Evolutionary conservation across 2,888 invertebrate species (phyloP).

Genomic region (Mesorhabditis belari): DNA sequence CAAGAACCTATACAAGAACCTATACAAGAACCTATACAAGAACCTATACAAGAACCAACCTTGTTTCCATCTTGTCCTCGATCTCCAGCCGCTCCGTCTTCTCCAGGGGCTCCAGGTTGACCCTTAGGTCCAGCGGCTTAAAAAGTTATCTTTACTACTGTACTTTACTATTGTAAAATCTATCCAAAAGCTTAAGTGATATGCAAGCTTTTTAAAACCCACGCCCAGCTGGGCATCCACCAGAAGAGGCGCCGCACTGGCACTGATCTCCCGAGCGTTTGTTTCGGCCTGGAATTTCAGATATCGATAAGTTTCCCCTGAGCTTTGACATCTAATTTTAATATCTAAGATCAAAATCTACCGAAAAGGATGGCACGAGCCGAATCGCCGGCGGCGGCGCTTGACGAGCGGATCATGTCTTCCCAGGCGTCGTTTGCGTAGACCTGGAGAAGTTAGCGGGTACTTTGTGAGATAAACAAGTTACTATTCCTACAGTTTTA

Average conservation of each 20-base stretch:
- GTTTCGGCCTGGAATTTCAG: too few species aligned
- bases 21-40: too few species aligned
- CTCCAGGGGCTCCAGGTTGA: background rate
- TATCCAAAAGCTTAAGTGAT: too few species aligned
- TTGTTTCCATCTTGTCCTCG: background rate
- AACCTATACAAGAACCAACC: too few species aligned
- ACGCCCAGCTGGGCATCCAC: constrained; percentile 27
- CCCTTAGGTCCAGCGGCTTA: background rate
- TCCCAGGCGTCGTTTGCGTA: background rate
- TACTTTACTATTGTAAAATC: too few species aligned
- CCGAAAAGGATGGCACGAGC: background rate
- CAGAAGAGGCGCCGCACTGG: constrained; percentile 24
- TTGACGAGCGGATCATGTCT: background rate
- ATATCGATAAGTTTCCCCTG: too few species aligned
- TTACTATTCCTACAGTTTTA: background rate
- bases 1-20: too few species aligned
- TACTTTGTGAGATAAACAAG: too few species aligned
- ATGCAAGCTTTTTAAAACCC: constrained; percentile 15
- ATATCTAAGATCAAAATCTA: too few species aligned
- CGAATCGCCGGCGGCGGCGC: background rate
- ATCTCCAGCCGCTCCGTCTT: background rate
- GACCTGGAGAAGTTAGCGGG: background rate
- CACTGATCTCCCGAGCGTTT: constrained; percentile 24
- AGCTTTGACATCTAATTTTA: too few species aligned
- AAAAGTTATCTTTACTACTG: too few species aligned